Evolutionary conservation across 2,797 vertebrate species (phyloP), one percentile per base, ranked within the genome.

Genomic region (Characodon lateralis): DNA sequence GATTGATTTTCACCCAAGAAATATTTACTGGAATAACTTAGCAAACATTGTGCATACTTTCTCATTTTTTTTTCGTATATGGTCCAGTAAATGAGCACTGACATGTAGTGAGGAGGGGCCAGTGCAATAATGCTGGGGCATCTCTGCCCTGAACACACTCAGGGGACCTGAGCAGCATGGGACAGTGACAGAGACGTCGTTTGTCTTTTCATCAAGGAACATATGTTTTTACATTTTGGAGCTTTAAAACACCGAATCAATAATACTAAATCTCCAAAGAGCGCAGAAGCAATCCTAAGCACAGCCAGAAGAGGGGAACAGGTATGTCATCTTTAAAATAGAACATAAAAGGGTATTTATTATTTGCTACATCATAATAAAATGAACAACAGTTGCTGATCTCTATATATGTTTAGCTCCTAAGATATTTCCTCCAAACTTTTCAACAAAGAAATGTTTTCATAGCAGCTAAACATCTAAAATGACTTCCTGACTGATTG

Each of bases 21-120:
- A 18, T 18, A 28, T n/a, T 61, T 10, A 31, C 58, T 31, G 6
- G 59, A 7, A 61, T 0, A 7, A 61, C 31, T 6, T 31, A 31
- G 5, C 58, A 31, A 31, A 61, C 58, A 31, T 13, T 31, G 26
- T 3, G 8, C 16, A 65, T 22, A 39, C 26, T 61, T 31, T 65
- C 50, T 35, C 28, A 39, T 31, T 5, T 72, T 8, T 8, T 56
- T 20, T n/a, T 56, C 22, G 2, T n/a, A 51, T n/a, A n/a, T 56
- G 13, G 8, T 22, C 28, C 22, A 48, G 26, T 28, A 53, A 51
- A 66, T 39, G 58, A 76, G 59, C 46, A 43, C 61, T 7, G 41
- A 12, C 68, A 43, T 71, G 28, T 26, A 73, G 76, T 70, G 82
- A 91, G 94, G 93, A 93, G 94, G 93, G 88, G 89, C 89, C 77